Evolutionary conservation across 2,797 vertebrate genomes (phyloP).

Genomic region (Mormyrops boulengeri): DNA sequence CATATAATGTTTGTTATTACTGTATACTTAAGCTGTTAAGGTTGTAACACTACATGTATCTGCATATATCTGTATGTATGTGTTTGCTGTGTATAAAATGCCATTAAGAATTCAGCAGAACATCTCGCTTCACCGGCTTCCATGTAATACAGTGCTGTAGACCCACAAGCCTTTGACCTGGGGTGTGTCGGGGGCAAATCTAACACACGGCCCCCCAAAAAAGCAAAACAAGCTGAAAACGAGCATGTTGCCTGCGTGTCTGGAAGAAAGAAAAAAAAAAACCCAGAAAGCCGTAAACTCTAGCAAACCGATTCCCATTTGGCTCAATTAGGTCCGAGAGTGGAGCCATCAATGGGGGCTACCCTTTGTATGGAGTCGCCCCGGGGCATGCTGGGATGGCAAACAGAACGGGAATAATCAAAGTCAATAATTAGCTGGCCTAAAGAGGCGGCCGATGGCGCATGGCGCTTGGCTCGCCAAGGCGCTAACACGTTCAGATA

Average conservation of each 20-base stretch:
- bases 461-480: constrained; percentile 37
- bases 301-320: constrained; percentile 71
- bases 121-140: constrained; percentile 28
- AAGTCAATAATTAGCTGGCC: constrained; percentile 66
- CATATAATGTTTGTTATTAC: neutral
- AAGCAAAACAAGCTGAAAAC: constrained; percentile 41
- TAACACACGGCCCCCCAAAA: neutral
- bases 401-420: constrained; percentile 69
- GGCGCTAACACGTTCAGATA: constrained; percentile 36
- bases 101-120: neutral
- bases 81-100: neutral
- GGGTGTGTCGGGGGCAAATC: neutral
- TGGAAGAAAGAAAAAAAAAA: constrained; percentile 31
- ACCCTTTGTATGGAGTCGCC: constrained; percentile 55
- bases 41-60: neutral
- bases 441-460: constrained; percentile 43
- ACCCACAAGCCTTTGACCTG: constrained; percentile 28
- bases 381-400: constrained; percentile 53
- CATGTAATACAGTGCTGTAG: constrained; percentile 44
- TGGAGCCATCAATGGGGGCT: constrained; percentile 59
- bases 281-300: constrained; percentile 57
- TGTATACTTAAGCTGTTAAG: neutral
- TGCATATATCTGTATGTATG: neutral
- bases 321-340: constrained; percentile 72
- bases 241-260: constrained; percentile 54